Evolutionary conservation across 2,797 vertebrate genomes (phyloP).

Genomic region (Schizothorax lantsangensis): DNA sequence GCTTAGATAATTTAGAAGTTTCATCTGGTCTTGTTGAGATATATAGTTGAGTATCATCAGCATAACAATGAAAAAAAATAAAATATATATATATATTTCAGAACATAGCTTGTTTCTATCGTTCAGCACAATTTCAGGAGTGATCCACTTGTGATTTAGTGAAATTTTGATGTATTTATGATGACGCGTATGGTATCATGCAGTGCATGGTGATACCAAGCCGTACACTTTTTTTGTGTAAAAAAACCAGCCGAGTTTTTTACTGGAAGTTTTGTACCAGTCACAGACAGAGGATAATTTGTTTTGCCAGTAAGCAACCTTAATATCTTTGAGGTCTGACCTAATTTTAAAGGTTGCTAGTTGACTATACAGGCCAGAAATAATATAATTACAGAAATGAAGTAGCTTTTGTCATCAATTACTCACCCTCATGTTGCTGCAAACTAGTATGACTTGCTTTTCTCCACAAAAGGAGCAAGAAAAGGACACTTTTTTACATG

Average conservation of each 20-base stretch:
- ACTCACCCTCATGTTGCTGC: background rate
- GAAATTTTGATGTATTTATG: background rate
- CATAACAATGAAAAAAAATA: no score
- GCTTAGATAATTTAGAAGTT: no score
- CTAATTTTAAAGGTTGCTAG: background rate
- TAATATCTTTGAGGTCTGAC: background rate
- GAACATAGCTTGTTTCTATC: background rate
- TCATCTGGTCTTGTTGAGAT: no score
- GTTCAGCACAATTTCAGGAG: background rate
- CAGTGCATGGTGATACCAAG: rapidly evolving
- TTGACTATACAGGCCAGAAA: background rate
- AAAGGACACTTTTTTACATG: background rate
- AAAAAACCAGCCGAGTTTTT: no score
- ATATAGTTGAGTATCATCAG: no score
- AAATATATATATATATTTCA: no score
- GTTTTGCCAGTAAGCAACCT: background rate
- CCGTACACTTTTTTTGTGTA: no score
- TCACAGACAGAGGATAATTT: background rate
- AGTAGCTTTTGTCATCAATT: background rate
- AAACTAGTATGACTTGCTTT: background rate
- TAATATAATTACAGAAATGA: no score
- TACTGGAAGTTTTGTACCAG: background rate
- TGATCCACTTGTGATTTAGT: background rate
- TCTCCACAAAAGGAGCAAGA: background rate
- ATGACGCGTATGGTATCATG: background rate